Evolutionary conservation across 2,797 vertebrate species (phyloP).

Genomic region (Hypotaenidia philippensis): DNA sequence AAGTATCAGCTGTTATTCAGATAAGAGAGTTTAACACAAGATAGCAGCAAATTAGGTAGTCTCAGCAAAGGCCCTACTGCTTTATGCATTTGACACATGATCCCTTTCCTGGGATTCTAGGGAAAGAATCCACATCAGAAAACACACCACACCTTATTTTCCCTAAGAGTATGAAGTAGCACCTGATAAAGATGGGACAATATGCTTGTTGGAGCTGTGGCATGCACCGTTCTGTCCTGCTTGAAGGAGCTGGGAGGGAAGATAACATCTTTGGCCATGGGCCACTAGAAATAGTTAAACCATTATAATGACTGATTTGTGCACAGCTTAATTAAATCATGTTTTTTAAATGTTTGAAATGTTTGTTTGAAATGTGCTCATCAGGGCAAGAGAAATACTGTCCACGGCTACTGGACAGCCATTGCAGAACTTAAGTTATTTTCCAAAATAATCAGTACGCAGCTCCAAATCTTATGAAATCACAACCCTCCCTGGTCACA

Average conservation of each 20-base stretch:
- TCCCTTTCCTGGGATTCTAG: background rate
- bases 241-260: background rate
- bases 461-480: background rate
- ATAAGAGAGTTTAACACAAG: background rate
- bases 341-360: background rate
- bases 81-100: background rate
- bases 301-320: background rate
- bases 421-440: background rate
- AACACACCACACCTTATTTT: background rate
- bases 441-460: background rate
- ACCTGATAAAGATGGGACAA: background rate
- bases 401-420: background rate
- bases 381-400: background rate
- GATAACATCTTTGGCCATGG: background rate
- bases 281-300: background rate
- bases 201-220: accelerated
- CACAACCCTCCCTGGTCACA: background rate
- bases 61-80: background rate
- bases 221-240: accelerated
- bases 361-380: background rate
- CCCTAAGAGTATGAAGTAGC: background rate
- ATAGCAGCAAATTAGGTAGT: background rate
- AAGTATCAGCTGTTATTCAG: background rate
- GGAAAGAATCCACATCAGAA: background rate
- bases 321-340: background rate